phyloP scores from a whole-genome alignment of 2,797 vertebrate species.

The Pseudochaenichthys georgianus region DNA sequence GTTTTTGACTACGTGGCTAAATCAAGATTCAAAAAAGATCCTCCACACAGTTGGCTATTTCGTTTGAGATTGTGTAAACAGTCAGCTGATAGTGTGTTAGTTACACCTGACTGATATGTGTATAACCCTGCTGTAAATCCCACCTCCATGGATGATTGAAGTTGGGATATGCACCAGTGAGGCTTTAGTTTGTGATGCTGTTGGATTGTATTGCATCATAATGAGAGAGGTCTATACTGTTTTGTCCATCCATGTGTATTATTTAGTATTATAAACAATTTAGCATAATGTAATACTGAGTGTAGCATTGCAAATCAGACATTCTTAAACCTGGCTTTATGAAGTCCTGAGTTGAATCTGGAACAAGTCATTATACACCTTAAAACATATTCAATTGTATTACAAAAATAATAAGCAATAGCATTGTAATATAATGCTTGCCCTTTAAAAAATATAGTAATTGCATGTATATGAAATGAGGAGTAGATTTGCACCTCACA shows the following conservation, averaged over 20 bases:
- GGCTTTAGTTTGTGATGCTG: no score
- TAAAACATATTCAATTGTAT: neutral
- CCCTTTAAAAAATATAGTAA: neutral
- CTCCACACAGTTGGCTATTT: neutral
- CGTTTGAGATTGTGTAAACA: neutral
- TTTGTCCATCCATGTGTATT: neutral
- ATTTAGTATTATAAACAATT: no score
- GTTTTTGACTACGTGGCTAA: slow-evolving; percentile 52
- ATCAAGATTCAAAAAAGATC: neutral
- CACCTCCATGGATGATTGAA: neutral
- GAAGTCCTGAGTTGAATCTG: neutral
- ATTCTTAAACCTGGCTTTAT: neutral
- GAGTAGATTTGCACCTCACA: no score
- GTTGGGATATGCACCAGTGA: neutral
- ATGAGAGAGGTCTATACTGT: neutral
- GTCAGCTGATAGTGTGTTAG: neutral
- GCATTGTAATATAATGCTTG: neutral
- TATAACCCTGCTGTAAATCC: neutral
- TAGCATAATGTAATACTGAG: neutral
- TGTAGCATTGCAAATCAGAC: neutral
- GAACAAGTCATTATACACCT: neutral
- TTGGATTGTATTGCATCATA: neutral
- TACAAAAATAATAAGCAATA: neutral
- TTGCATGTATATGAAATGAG: neutral
- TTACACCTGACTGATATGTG: neutral